A percentile compares a stretch with the other conserved stretches of the same genome.
phyloP scores from a whole-genome alignment of 2,888 invertebrate genomes.

The Hymenopus coronatus region DNA sequence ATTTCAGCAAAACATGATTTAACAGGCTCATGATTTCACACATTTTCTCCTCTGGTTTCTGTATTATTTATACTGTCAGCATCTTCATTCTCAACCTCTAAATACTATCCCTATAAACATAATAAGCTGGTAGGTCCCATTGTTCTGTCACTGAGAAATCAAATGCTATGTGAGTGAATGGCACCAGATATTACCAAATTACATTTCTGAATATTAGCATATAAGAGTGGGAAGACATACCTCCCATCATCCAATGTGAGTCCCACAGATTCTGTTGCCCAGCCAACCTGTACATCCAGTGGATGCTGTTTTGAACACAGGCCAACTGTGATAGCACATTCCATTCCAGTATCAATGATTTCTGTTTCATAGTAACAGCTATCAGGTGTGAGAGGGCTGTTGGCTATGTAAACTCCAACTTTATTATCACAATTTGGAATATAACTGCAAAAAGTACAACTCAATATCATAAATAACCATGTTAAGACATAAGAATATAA shows the following conservation, averaged over 20 bases:
- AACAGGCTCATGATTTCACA: no score
- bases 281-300: conserved; percentile 47
- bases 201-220: neutral
- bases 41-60: no score
- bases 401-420: conserved; percentile 29
- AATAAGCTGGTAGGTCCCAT: no score
- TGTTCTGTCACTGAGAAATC: no score
- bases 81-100: no score
- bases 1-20: no score
- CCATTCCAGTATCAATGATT: conserved; percentile 51
- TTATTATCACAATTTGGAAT: conserved; percentile 24
- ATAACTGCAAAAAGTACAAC: conserved; percentile 20
- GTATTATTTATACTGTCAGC: no score
- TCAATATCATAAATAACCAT: neutral
- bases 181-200: neutral
- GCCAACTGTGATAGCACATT: conserved; percentile 52
- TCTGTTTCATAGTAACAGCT: conserved; percentile 54
- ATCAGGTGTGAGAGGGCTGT: conserved; percentile 46
- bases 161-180: no score
- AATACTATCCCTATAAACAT: no score
- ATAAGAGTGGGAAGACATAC: conserved; percentile 38
- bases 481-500: neutral
- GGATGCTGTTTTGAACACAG: conserved; percentile 44
- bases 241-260: conserved; percentile 49
- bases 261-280: conserved; percentile 46